A percentile compares a stretch with the other conserved stretches of the same genome.
phyloP scores from a whole-genome alignment of 2,888 invertebrate genomes.

The Teleogryllus oceanicus region DNA sequence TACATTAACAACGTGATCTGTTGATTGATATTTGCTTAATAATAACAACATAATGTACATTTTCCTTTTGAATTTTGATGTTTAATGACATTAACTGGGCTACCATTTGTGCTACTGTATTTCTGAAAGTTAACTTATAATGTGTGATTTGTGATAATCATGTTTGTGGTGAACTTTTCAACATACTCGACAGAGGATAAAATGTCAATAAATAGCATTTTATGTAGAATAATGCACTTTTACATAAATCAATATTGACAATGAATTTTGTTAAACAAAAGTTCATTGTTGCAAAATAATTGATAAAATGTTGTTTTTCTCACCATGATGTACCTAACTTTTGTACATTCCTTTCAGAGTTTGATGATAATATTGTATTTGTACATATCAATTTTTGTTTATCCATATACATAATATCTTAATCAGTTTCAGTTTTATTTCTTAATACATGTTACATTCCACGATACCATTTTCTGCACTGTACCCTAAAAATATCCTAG shows the following conservation, averaged over 20 bases:
- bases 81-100: too few relatives aligned
- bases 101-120: background rate
- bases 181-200: slow-evolving; percentile 29
- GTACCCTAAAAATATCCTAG: too few relatives aligned
- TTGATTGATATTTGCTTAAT: too few relatives aligned
- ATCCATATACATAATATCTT: background rate
- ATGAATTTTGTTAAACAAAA: slow-evolving; percentile 5
- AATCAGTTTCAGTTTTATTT: background rate
- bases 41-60: too few relatives aligned
- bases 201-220: slow-evolving; percentile 23
- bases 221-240: slow-evolving; percentile 3
- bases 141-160: slow-evolving; percentile 23
- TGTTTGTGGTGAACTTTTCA: background rate
- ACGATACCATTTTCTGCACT: too few relatives aligned
- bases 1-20: too few relatives aligned
- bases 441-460: background rate
- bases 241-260: background rate
- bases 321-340: slow-evolving; percentile 1
- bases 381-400: slow-evolving; percentile 10
- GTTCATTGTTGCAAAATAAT: slow-evolving; percentile 4
- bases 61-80: too few relatives aligned
- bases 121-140: slow-evolving; percentile 18
- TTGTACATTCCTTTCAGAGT: background rate
- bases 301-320: slow-evolving; percentile 18
- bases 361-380: background rate